Base-by-base conservation (phyloP, 2,797 vertebrate genomes). In the Chrosomus eos region DNA sequence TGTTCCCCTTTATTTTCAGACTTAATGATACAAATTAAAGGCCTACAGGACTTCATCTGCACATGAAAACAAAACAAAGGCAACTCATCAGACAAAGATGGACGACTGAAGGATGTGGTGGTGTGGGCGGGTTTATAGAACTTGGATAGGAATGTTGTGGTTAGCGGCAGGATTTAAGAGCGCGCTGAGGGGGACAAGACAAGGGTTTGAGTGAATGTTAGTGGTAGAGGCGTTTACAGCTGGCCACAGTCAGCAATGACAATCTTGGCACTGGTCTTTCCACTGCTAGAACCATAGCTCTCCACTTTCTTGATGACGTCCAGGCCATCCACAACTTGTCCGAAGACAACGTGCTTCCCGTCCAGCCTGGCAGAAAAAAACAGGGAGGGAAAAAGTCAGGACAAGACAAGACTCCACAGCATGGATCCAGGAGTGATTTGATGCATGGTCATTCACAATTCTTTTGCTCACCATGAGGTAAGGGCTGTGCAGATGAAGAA, bases 281-380 rank as follows among this genome's bases (percentile, higher is more conserved):
- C 97, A 0, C 94, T 89, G 18, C 11, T 85, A 75, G 81, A 91
- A 23, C 97, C 97, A 0, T 10, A 86, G 0, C 0, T 0, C 53
- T 98, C 97, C 93, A 98, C 96, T 66, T 87, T 85, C 18, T 1
- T 83, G 45, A 99, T 93, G 6, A 97, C 51, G 0, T 95, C 88
- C 71, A 96, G 1, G 0, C 97, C 97, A 0, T 96, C 93, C 18
- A 96, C 94, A 73, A 99, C 97, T 0, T 1, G 23, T 16, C 97
- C 97, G 0, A 98, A 98, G 75, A 99, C 97, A 1, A 98, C 97
- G 0, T 98, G 97, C 73, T 98, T 98, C 40, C 96, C 97, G 28
- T 98, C 96, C 89, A 98, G 94, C 97, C 98, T 99, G 87, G 9
- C 6, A 1, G 53, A 38, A 16, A 62, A 9, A 18, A 26, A 62